phyloP scores from a whole-genome alignment of 2,113 vertebrate species.

The Vireo altiloquus region DNA sequence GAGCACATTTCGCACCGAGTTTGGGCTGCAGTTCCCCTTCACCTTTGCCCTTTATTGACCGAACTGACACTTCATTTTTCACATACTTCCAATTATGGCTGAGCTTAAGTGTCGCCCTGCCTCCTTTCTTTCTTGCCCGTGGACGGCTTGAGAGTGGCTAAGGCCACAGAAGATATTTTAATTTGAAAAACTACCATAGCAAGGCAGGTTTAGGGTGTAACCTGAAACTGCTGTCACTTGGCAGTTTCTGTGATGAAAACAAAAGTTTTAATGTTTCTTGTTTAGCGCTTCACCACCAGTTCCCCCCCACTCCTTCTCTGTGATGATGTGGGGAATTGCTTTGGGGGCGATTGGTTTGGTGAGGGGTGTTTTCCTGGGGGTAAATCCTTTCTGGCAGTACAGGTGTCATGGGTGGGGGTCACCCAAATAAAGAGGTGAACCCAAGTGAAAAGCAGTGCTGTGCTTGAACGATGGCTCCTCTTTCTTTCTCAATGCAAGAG shows the following conservation, averaged over 20 bases:
- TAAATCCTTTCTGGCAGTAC: background rate
- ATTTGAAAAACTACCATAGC: conserved; percentile 77
- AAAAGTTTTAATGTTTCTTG: conserved; percentile 52
- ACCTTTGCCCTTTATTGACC: conserved; percentile 98
- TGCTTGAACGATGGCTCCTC: conserved; percentile 24
- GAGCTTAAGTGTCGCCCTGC: conserved; percentile 77
- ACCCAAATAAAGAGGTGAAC: background rate
- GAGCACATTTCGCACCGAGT: conserved; percentile 87
- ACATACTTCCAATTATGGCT: conserved; percentile 94
- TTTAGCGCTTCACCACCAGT: background rate
- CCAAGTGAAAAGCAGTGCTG: background rate
- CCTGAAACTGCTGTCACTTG: conserved; percentile 73
- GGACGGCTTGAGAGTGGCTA: conserved; percentile 70
- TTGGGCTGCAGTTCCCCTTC: conserved; percentile 86
- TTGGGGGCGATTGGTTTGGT: fast-evolving
- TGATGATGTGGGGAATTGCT: background rate
- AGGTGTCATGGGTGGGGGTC: background rate
- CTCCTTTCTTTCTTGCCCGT: conserved; percentile 79
- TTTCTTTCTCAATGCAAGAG: background rate
- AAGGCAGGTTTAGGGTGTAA: conserved; percentile 72
- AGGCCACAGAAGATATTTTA: conserved; percentile 79
- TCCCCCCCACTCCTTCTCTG: fast-evolving
- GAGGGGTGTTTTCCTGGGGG: background rate
- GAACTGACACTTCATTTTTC: conserved; percentile 98
- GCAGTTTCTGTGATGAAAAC: conserved; percentile 47